phyloP scores from a whole-genome alignment of 2,888 invertebrate species.

The Salticus scenicus region DNA sequence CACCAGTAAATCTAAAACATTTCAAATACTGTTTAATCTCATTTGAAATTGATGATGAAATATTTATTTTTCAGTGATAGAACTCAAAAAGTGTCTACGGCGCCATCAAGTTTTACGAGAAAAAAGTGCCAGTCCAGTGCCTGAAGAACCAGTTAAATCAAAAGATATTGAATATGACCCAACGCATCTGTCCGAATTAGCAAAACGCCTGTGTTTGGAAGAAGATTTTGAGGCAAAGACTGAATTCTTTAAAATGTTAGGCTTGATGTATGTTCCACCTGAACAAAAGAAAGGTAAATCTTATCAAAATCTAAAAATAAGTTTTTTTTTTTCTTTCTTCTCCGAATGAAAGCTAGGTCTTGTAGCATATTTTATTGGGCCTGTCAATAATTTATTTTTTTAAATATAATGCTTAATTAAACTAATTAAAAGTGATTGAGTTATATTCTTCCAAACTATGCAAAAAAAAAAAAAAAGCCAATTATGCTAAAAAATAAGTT shows the following conservation, averaged over 20 bases:
- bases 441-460: too few species aligned
- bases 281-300: slow-evolving; percentile 53
- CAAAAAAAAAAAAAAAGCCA: too few species aligned
- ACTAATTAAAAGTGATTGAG: too few species aligned
- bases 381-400: background rate
- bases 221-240: slow-evolving; percentile 47
- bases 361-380: too few species aligned
- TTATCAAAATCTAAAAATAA: too few species aligned
- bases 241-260: slow-evolving; percentile 49
- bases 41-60: background rate
- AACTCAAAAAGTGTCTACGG: slow-evolving; percentile 40
- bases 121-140: slow-evolving; percentile 43
- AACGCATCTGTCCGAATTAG: slow-evolving; percentile 44
- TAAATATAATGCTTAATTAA: background rate
- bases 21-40: too few species aligned
- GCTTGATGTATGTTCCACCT: slow-evolving; percentile 33
- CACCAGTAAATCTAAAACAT: too few species aligned
- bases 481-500: too few species aligned
- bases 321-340: too few species aligned
- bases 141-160: slow-evolving; percentile 13
- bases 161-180: slow-evolving; percentile 34
- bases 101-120: slow-evolving; percentile 44
- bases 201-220: slow-evolving; percentile 47
- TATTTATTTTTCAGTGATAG: slow-evolving; percentile 38
- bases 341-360: background rate